Evolutionary conservation across 2,113 vertebrate species (phyloP).

Genomic region (Anolis carolinensis): DNA sequence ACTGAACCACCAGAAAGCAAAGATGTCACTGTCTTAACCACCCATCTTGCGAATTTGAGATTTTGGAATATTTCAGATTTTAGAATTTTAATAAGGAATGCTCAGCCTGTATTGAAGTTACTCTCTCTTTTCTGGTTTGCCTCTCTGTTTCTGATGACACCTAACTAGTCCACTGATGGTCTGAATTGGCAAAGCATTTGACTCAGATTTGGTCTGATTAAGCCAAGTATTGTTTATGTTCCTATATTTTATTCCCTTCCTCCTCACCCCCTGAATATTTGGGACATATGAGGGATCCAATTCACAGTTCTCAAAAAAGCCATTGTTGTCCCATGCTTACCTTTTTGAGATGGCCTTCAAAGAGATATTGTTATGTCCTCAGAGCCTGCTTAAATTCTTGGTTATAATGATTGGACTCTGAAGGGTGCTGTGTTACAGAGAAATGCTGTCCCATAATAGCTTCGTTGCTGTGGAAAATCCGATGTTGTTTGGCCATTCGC

Average conservation of each 20-base stretch:
- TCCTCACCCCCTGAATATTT: not conserved
- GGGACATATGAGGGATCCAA: conserved; percentile 41
- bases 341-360: conserved; percentile 64
- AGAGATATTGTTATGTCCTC: conserved; percentile 70
- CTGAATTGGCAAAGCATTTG: not conserved
- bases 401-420: conserved; percentile 74
- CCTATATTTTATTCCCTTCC: not conserved
- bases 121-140: not conserved
- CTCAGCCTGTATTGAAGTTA: no score
- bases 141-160: not conserved
- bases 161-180: no score
- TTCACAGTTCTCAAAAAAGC: conserved; percentile 44
- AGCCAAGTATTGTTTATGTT: not conserved
- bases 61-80: no score
- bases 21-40: no score
- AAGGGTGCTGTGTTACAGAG: conserved; percentile 76
- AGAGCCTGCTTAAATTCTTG: conserved; percentile 69
- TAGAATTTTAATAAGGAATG: no score
- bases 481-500: conserved; percentile 76
- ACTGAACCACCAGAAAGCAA: no score
- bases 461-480: conserved; percentile 78
- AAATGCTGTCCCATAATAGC: conserved; percentile 77
- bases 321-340: conserved; percentile 56
- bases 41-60: no score
- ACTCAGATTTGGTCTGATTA: not conserved